Evolutionary conservation across 1,140 invertebrate species (phyloP).

Genomic region (Brachionus rotundiformis): DNA sequence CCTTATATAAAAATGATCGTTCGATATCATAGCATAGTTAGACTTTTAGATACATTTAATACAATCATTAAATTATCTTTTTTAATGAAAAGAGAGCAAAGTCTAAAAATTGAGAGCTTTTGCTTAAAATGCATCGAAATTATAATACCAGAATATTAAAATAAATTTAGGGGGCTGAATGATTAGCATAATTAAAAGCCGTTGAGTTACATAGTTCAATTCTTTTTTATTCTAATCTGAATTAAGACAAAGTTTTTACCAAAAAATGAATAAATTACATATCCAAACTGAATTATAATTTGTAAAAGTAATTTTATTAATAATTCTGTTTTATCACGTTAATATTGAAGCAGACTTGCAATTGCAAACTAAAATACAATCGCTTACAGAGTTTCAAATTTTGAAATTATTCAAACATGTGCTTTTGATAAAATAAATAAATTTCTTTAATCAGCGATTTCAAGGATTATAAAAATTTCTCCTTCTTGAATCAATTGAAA

Average conservation of each 20-base stretch:
- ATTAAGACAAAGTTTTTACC: background rate
- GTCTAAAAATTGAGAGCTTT: background rate
- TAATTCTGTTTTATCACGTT: background rate
- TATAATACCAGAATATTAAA: constrained; percentile 9
- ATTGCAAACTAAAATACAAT: background rate
- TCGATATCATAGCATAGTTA: background rate
- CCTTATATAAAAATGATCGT: background rate
- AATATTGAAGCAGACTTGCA: constrained; percentile 19
- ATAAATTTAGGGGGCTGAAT: background rate
- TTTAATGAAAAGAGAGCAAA: background rate
- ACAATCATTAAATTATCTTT: background rate
- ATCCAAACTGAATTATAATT: background rate
- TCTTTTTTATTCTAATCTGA: background rate
- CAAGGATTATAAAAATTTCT: constrained; percentile 23
- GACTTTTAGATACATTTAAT: background rate
- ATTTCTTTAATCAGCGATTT: background rate
- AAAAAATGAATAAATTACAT: constrained; percentile 33
- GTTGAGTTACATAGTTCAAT: background rate
- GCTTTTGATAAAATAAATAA: constrained; percentile 12
- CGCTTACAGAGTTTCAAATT: background rate
- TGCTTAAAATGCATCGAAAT: background rate
- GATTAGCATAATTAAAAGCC: constrained; percentile 41
- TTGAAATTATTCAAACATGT: background rate
- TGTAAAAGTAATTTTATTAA: constrained; percentile 2
- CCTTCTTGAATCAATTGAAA: constrained; percentile 17